Evolutionary conservation across 2,888 invertebrate species (phyloP).

Genomic region (Drosophila cognata): DNA sequence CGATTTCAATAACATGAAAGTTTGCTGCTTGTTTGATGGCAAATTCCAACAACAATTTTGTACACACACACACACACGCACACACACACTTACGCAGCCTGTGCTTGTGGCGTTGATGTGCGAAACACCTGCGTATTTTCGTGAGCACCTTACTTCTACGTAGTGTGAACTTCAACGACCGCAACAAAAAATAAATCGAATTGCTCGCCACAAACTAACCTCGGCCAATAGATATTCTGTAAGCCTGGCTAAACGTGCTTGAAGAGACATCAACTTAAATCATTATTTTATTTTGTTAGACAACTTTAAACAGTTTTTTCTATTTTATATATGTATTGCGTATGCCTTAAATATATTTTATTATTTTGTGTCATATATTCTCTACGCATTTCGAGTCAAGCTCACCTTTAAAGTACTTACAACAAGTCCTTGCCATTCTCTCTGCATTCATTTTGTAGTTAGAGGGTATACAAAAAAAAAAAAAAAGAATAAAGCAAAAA

Average conservation of each 20-base stretch:
- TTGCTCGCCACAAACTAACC: too few relatives aligned
- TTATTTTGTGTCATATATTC: background rate
- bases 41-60: conserved; percentile 67
- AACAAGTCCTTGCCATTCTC: background rate
- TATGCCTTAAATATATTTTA: background rate
- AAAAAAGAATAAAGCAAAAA: conserved; percentile 30
- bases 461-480: conserved; percentile 9
- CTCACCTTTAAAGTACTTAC: background rate
- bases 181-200: conserved; percentile 36
- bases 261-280: background rate
- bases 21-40: conserved; percentile 66
- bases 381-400: background rate
- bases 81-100: background rate
- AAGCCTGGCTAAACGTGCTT: background rate
- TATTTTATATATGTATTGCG: background rate
- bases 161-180: conserved; percentile 61
- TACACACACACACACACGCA: background rate
- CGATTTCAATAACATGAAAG: conserved; percentile 76
- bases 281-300: background rate
- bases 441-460: background rate
- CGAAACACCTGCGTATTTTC: conserved; percentile 65
- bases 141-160: conserved; percentile 50
- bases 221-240: conserved; percentile 1
- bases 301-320: background rate
- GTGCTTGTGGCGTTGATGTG: conserved; percentile 49